Base-by-base conservation (phyloP, 1,140 invertebrate genomes). In the Nasonia longicornis region DNA sequence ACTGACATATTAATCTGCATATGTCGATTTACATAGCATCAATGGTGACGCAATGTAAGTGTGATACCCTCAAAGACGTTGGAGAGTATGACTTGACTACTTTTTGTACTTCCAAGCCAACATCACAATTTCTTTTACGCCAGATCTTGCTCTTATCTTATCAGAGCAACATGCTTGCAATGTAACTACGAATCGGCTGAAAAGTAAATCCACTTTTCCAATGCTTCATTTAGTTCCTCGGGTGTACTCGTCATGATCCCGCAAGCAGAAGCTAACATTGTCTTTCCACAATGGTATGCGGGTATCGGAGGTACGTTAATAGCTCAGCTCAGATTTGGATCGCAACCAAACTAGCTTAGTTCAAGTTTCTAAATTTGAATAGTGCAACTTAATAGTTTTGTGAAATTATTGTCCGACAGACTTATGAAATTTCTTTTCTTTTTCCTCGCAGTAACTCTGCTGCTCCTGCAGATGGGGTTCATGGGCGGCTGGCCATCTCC, bases 401-500 rank as follows among this genome's bases (percentile, higher is more conserved):
- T 42, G 7, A 7, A 10, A 8, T 8, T 42, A n/a, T 67, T 29
- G n/a, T 42, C 14, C 7, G 45, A 0, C 4, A 42, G 35, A 72
- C 20, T 26, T 45, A 42, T 2, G n/a, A n/a, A 58, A 58, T 58
- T 20, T 20, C 16, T 6, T 81, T 81, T 45, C 8, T 7, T 42
- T 42, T 42, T 42, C 10, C 38, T 42, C 7, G 8, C 69, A 91
- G 91, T 88, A 29, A 84, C 84, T 0, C 42, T 91, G 42, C 83
- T 89, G 20, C 79, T 85, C 58, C 78, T 89, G 20, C 85, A 84
- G 45, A 76, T 87, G 22, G 91, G 91, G 29, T 66, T 88, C 22
- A 79, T 84, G 16, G 81, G 87, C 7, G 88, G 92, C 67, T 94
- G 93, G 93, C 92, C 92, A 1, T 93, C 93, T 0, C 93, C 93